Percentiles rank a stretch among this genome's conserved stretches.
These are phyloP conservation scores for Eilema depressum DNA, from an alignment of 2,888 invertebrate genomes.

Conservation along the genomic window DNA sequence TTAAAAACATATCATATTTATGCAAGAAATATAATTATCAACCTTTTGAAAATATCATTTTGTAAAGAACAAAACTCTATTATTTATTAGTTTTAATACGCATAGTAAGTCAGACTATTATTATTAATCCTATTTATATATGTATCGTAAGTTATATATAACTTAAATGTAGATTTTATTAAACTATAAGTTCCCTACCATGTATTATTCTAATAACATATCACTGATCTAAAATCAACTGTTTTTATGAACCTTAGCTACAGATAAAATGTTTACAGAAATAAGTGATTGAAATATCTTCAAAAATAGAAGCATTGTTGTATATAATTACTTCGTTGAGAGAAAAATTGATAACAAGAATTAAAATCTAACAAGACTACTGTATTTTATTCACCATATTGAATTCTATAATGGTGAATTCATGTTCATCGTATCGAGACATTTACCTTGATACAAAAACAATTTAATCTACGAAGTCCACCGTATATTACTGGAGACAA, in stretches of 20 bases:
- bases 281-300: conserved; percentile 28
- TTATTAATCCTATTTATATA: too few relatives aligned
- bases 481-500: background rate
- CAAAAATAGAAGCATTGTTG: conserved; percentile 39
- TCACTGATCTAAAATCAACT: background rate
- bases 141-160: too few relatives aligned
- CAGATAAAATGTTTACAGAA: conserved; percentile 6
- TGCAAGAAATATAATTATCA: conserved; percentile 1
- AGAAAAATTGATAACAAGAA: conserved; percentile 7
- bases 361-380: background rate
- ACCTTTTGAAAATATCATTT: background rate
- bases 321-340: conserved; percentile 19
- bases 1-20: conserved; percentile 1
- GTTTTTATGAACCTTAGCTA: background rate
- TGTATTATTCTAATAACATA: background rate
- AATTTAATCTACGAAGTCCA: conserved; percentile 1
- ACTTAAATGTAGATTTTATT: background rate
- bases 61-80: conserved; percentile 2
- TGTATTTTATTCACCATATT: background rate
- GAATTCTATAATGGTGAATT: too few relatives aligned
- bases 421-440: background rate
- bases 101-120: background rate
- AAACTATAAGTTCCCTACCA: background rate
- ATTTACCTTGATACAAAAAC: conserved; percentile 11
- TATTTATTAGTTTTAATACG: background rate